These are phyloP conservation scores for Tenthredo amoena DNA, from an alignment of 2,888 invertebrate genomes.

Conservation along the genomic window DNA sequence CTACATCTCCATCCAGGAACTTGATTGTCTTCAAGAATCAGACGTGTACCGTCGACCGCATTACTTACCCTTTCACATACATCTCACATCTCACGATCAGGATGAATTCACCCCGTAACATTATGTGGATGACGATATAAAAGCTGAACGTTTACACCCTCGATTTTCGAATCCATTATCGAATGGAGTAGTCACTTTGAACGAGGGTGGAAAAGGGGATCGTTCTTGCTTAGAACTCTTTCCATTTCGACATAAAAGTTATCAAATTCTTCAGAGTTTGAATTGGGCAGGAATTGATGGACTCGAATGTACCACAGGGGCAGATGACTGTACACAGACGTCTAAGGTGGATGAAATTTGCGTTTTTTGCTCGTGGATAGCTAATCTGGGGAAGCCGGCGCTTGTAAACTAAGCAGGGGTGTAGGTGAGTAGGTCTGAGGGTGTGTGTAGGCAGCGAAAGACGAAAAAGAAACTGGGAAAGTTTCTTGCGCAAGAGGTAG, in stretches of 20 bases:
- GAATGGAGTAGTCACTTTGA: background rate
- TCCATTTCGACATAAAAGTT: background rate
- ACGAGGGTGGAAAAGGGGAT: background rate
- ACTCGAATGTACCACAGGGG: background rate
- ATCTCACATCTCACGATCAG: background rate
- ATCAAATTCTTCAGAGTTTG: background rate
- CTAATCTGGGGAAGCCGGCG: background rate
- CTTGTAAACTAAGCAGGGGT: background rate
- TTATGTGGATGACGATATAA: background rate
- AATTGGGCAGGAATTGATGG: background rate
- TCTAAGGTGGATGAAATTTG: background rate
- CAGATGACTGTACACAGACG: background rate
- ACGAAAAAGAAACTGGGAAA: constrained; percentile 27
- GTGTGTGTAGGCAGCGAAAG: background rate
- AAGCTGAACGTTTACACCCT: background rate
- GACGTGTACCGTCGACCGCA: background rate
- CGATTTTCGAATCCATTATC: background rate
- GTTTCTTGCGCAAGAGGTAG: constrained; percentile 33
- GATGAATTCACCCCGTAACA: too few species aligned
- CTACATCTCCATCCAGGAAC: background rate
- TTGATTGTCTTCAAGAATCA: constrained; percentile 13
- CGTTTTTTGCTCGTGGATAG: background rate
- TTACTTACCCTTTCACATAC: background rate
- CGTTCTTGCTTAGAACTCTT: background rate
- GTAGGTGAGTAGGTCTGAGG: background rate